phyloP scores from a whole-genome alignment of 2,113 vertebrate species.

The Perca fluviatilis region DNA sequence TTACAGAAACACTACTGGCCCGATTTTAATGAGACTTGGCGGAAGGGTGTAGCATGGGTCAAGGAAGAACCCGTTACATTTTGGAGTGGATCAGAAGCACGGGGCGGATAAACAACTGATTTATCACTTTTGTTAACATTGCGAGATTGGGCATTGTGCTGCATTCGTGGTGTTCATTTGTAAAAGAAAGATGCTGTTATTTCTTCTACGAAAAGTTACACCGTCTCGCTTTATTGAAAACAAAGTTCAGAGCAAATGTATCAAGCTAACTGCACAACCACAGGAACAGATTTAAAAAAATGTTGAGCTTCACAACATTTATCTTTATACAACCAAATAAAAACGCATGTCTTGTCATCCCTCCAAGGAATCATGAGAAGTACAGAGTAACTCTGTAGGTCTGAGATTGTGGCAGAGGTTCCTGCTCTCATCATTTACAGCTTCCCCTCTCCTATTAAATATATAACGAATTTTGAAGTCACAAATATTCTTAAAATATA shows the following conservation, averaged over 20 bases:
- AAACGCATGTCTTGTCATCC: not conserved
- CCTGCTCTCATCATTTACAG: constrained; percentile 4
- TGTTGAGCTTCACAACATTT: not conserved
- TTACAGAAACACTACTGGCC: no score
- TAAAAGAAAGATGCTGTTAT: not conserved
- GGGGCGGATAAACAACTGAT: no score
- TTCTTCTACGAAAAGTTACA: not conserved
- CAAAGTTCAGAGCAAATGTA: not conserved
- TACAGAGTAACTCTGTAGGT: not conserved
- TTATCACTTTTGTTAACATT: no score
- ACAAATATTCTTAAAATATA: no score
- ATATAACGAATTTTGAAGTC: no score
- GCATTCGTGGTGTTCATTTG: not conserved
- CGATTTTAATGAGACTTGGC: no score
- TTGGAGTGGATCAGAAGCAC: no score
- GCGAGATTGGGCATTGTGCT: no score
- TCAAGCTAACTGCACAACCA: not conserved
- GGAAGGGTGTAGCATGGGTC: no score
- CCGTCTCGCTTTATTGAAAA: not conserved
- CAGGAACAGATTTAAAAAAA: not conserved
- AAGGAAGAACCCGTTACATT: no score
- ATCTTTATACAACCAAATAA: not conserved
- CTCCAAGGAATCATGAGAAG: not conserved
- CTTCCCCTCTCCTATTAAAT: no score
- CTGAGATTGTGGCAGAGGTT: not conserved